Evolutionary conservation across 2,113 vertebrate species (phyloP).

Genomic region (Bubo bubo): DNA sequence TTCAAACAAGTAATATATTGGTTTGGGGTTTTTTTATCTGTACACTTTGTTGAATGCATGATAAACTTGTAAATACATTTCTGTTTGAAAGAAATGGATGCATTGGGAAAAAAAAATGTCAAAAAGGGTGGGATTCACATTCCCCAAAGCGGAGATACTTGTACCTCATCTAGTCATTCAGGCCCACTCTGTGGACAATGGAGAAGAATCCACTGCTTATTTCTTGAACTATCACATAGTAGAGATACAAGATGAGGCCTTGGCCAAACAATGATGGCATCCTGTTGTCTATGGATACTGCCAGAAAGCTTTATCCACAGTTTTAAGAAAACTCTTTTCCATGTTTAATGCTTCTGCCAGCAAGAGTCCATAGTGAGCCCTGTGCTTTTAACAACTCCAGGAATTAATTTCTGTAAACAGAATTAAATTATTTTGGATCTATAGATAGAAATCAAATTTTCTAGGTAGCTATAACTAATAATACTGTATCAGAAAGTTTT

Average conservation of each 20-base stretch:
- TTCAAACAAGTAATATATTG: not conserved
- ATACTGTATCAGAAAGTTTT: not conserved
- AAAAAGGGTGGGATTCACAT: not conserved
- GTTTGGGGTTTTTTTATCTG: not conserved
- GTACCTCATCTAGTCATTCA: not conserved
- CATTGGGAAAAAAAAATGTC: not conserved
- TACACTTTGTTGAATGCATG: not conserved
- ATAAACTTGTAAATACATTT: not conserved
- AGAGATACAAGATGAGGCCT: not conserved
- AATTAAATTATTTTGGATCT: not conserved
- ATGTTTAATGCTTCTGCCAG: not conserved
- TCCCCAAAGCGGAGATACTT: not conserved
- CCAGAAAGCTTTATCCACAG: not conserved
- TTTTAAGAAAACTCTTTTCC: not conserved
- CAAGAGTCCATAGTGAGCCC: accelerated
- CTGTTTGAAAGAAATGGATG: not conserved
- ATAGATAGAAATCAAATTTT: not conserved
- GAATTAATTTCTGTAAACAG: not conserved
- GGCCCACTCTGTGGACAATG: not conserved
- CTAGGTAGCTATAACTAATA: not conserved
- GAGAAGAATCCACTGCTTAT: not conserved
- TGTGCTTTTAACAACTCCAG: not conserved
- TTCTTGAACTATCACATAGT: not conserved
- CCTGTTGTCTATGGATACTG: not conserved
- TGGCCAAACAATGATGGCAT: not conserved